Evolutionary conservation across 2,888 invertebrate species (phyloP), one percentile per base, ranked within the genome.

Genomic region (Hirtodrosophila trivittata): DNA sequence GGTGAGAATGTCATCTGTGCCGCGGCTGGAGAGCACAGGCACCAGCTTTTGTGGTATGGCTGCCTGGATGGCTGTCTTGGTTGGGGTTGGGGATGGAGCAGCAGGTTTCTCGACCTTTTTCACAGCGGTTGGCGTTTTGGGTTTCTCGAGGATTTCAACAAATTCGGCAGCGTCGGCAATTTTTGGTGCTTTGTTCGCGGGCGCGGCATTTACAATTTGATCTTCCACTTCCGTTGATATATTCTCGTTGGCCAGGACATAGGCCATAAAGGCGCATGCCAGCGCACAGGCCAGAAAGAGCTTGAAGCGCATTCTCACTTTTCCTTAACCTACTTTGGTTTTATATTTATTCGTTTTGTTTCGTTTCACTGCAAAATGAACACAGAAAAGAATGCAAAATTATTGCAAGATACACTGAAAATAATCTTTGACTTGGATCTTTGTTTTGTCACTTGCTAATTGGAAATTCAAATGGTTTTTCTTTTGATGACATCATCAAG

Each of bases 401-500:
- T 52, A 45, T 47, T 49, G 43, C 38, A 58, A 52, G 16, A 21
- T 10, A 5, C 47, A 64, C 64, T 55, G 16, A 28, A 37, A 37
- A 56, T 25, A 58, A 59, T 46, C 38, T 47, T 30, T 12, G 7
- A 38, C 5, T 46, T 39, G 21, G 12, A 26, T 30, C 37, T 37
- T 54, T 25, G 18, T 26, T 12, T n/a, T 30, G 16, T 50, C 43
- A 55, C 50, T 59, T 8, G 16, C 1, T 6, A 41, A 39, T 25
- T 10, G n/a, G 4, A 9, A 12, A 43, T 49, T 67, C 9, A 13
- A 39, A 28, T 21, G 21, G 37, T 46, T 74, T 69, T 63, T 68
- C 72, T 68, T 74, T 70, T 67, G 66, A 86, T 88, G 88, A 88
- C 84, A 86, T 88, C 88, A 88, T 67, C 83, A 77, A 41, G 32